These are phyloP conservation scores for Blomia tropicalis DNA, from an alignment of 2,888 invertebrate species.

Conservation along the genomic window DNA sequence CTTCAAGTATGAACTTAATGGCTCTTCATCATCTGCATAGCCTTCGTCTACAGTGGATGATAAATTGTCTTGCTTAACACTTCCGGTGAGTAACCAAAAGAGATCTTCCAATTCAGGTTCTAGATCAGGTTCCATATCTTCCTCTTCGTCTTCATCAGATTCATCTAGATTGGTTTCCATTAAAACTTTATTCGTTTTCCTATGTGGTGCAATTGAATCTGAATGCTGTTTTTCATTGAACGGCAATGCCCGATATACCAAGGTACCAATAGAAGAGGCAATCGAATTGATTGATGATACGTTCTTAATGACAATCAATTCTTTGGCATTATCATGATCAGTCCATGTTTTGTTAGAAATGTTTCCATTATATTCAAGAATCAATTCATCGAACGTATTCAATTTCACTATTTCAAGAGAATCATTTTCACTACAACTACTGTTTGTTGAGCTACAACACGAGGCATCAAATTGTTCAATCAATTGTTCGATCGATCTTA, in stretches of 20 bases:
- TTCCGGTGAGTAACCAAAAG: neutral
- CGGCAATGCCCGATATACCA: neutral
- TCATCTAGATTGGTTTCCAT: slow-evolving; percentile 4
- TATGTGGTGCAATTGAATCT: neutral
- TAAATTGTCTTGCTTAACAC: neutral
- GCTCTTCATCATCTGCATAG: neutral
- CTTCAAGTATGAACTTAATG: neutral
- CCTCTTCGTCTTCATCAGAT: slow-evolving; percentile 9
- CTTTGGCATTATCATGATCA: neutral
- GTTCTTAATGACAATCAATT: neutral
- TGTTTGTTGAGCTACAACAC: neutral
- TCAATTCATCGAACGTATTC: neutral
- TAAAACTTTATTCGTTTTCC: neutral
- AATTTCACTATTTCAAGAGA: neutral
- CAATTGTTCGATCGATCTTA: neutral
- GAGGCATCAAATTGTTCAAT: neutral
- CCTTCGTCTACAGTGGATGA: neutral
- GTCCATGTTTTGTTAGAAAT: neutral
- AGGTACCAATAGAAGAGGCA: neutral
- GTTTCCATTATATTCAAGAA: neutral
- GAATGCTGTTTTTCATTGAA: neutral
- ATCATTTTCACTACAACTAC: neutral
- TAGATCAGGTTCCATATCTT: neutral
- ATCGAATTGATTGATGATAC: neutral
- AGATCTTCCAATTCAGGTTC: neutral